Percentiles rank a stretch among this genome's conserved stretches.
Conservation (phyloP, 1,140 invertebrate genomes). For the Neomicropteryx cornuta region DNA sequence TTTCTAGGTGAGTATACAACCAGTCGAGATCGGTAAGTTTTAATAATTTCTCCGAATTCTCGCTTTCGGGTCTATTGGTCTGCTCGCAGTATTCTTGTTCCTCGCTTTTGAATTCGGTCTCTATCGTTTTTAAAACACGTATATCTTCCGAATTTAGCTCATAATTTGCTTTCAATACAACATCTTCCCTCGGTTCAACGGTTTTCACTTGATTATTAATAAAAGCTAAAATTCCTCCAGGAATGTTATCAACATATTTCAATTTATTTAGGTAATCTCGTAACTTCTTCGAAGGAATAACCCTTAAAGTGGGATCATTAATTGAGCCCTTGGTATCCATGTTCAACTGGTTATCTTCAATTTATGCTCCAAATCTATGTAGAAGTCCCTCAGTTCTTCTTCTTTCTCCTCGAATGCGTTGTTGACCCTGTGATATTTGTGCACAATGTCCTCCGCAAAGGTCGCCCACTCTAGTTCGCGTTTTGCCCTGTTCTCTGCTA, state of each 20-base stretch:
- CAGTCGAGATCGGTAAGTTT: conserved; percentile 46
- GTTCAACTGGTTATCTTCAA: conserved; percentile 46
- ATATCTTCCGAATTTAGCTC: conserved; percentile 5
- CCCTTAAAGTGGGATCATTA: conserved; percentile 41
- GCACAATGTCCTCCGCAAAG: conserved; percentile 65
- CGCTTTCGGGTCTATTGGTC: conserved; percentile 16
- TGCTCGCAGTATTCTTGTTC: no score
- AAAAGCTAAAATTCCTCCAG: conserved; percentile 17
- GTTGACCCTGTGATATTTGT: conserved; percentile 61
- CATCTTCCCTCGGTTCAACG: conserved; percentile 9
- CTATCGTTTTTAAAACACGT: conserved; percentile 18
- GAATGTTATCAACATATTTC: conserved; percentile 21
- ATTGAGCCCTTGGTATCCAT: conserved; percentile 43
- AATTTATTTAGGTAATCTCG: conserved; percentile 35
- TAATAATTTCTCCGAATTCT: conserved; percentile 13
- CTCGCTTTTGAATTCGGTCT: no score
- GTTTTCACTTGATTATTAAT: conserved; percentile 11
- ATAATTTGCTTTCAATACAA: conserved; percentile 5
- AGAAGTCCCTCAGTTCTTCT: conserved; percentile 61
- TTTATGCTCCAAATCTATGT: conserved; percentile 61
- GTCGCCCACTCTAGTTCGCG: conserved; percentile 56
- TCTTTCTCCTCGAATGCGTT: conserved; percentile 68
- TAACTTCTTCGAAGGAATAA: conserved; percentile 43
- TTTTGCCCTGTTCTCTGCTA: conserved; percentile 43
- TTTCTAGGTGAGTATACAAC: conserved; percentile 40